Evolutionary conservation across 2,797 vertebrate species (phyloP).

Genomic region (Heteromormyrus szaboi): DNA sequence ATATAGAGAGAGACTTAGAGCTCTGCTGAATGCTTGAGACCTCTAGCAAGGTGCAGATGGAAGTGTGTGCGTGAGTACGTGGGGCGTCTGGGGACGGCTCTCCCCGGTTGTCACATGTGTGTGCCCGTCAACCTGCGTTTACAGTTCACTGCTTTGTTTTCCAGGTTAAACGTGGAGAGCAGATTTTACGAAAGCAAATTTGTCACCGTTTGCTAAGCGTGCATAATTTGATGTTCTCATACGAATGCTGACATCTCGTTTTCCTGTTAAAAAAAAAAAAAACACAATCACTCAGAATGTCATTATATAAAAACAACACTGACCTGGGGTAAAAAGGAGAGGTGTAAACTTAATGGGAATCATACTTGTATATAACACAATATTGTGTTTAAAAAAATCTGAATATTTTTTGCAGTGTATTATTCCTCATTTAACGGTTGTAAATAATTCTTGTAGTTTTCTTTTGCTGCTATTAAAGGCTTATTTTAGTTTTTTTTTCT

Average conservation of each 20-base stretch:
- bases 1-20: constrained; percentile 52
- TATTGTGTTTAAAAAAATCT: neutral
- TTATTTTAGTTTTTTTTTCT: constrained; percentile 73
- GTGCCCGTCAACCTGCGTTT: constrained; percentile 51
- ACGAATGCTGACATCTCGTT: neutral
- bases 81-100: neutral
- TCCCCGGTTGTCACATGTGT: neutral
- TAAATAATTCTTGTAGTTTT: constrained; percentile 64
- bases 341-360: neutral
- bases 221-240: neutral
- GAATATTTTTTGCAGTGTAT: constrained; percentile 52
- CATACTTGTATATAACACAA: neutral
- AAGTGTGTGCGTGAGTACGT: constrained; percentile 14
- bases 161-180: constrained; percentile 31
- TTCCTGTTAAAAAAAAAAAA: neutral
- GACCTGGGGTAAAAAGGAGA: neutral
- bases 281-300: neutral
- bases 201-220: constrained; percentile 6
- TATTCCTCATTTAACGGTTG: constrained; percentile 60
- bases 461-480: constrained; percentile 69
- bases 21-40: constrained; percentile 35
- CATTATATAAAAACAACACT: neutral
- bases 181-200: constrained; percentile 8
- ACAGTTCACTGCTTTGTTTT: constrained; percentile 47
- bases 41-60: constrained; percentile 30